phyloP scores from a whole-genome alignment of 2,797 vertebrate species.

The Hypotaenidia okinawae region DNA sequence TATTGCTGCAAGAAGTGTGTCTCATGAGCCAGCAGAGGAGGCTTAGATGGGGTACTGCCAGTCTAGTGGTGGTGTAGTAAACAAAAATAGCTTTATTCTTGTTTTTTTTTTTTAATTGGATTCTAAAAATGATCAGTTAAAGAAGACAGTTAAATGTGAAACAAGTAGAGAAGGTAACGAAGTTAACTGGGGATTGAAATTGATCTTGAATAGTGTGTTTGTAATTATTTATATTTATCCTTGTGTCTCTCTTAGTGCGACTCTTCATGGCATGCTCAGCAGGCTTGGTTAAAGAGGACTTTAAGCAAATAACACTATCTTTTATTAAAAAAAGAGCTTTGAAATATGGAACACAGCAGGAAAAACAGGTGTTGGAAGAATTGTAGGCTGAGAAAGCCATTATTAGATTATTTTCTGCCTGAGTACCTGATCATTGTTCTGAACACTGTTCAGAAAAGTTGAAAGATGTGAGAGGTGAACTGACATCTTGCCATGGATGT shows the following conservation, averaged over 20 bases:
- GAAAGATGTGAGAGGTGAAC: neutral
- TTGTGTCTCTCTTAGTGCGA: neutral
- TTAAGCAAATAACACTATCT: neutral
- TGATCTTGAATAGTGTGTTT: neutral
- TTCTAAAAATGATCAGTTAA: neutral
- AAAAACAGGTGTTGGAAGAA: neutral
- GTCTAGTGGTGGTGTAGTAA: neutral
- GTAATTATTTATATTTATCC: conserved; percentile 5
- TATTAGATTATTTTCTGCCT: conserved; percentile 15
- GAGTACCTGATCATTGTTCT: neutral
- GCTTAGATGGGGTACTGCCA: neutral
- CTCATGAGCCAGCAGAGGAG: neutral
- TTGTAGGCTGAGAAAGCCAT: neutral
- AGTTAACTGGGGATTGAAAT: neutral
- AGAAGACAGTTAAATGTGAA: neutral
- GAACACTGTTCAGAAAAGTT: neutral
- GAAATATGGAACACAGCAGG: neutral
- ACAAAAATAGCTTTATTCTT: neutral
- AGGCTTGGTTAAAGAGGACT: neutral
- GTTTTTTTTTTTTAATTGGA: neutral
- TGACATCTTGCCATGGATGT: neutral
- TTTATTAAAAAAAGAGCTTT: neutral
- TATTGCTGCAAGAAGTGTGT: neutral
- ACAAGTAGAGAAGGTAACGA: neutral
- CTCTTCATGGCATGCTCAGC: neutral